A percentile compares a stretch with the other conserved stretches of the same genome.
Evolutionary conservation across 1,140 invertebrate species (phyloP).

Genomic region (Fopius arisanus): DNA sequence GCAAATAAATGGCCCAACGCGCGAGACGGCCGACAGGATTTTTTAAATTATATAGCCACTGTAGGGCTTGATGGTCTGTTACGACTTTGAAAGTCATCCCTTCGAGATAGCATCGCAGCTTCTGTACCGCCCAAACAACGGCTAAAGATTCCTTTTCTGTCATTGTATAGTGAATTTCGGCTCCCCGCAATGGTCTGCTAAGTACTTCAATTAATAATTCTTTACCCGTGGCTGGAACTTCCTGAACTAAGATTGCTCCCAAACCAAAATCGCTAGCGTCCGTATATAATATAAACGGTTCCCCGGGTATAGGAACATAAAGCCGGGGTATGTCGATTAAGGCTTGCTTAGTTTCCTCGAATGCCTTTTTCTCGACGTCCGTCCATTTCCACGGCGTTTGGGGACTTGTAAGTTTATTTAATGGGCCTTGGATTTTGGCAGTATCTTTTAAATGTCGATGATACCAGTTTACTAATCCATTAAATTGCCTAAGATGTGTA

Average conservation of each 20-base stretch:
- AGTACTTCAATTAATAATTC: conserved; percentile 18
- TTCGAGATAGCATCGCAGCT: conserved; percentile 59
- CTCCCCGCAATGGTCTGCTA: conserved; percentile 1
- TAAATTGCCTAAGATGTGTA: background rate
- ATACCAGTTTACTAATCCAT: background rate
- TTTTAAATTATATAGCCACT: conserved; percentile 57
- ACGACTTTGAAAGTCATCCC: conserved; percentile 56
- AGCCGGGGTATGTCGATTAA: conserved; percentile 11
- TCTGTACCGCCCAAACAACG: conserved; percentile 56
- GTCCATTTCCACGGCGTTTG: background rate
- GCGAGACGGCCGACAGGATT: conserved; percentile 56
- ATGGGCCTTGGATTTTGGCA: conserved; percentile 21
- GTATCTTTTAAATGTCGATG: too few species aligned
- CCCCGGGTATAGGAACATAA: conserved; percentile 4
- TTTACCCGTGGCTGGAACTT: background rate
- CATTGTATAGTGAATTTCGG: conserved; percentile 32
- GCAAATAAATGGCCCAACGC: conserved; percentile 49
- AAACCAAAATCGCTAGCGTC: conserved; percentile 22
- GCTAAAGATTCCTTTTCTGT: conserved; percentile 64
- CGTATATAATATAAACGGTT: conserved; percentile 25
- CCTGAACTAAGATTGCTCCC: background rate
- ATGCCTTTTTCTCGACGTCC: background rate
- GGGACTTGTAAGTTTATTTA: conserved; percentile 22
- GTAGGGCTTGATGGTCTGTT: conserved; percentile 62
- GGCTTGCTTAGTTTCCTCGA: conserved; percentile 8